Evolutionary conservation across 2,888 invertebrate genomes (phyloP), one percentile per base, ranked within the genome.

Genomic region (Synergus laeviventris): DNA sequence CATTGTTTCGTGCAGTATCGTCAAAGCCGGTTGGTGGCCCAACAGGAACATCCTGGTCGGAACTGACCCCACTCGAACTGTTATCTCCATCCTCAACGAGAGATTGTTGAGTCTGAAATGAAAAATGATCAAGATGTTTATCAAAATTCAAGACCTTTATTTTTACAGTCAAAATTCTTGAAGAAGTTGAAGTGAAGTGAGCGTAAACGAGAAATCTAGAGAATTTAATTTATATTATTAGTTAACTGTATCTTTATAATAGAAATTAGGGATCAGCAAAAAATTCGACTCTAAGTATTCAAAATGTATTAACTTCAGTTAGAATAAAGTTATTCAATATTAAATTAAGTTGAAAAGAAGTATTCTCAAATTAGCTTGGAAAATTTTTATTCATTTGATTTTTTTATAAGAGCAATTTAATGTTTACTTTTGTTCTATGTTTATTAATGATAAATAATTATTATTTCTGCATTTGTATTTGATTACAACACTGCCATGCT

Each of bases 31-130:
- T 89, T 56, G 91, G 91, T 36, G 93, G 92, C 74, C 93, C 93
- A 2, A 92, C 92, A 1, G 93, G 93, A 24, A 94, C 92, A 84
- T 95, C 97, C 90, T 97, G 97, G 91, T 97, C 97, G 73, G 96
- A 96, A 82, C 96, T 96, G 0, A 97, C 97, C 31, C 97, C 97
- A 38, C 96, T 96, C 7, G 97, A 96, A 82, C 97, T 96, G 91
- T 97, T 97, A 91, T 97, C 97, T 73, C 96, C 96, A 91, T 97
- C 97, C 91, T 96, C 96, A 9, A 86, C 88, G 14, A 91, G 84
- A 0, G 89, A 88, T 61, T 90, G 89, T 16, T 89, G 89, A 21
- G 89, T 90, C 85, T 93, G 92, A 2, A 79, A 77, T 42, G 1
- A 21, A 74, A 74, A 60, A 42, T 61, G n/a, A n/a, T 62, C 14